phyloP scores from a whole-genome alignment of 2,888 invertebrate species.

The Agrochola macilenta region DNA sequence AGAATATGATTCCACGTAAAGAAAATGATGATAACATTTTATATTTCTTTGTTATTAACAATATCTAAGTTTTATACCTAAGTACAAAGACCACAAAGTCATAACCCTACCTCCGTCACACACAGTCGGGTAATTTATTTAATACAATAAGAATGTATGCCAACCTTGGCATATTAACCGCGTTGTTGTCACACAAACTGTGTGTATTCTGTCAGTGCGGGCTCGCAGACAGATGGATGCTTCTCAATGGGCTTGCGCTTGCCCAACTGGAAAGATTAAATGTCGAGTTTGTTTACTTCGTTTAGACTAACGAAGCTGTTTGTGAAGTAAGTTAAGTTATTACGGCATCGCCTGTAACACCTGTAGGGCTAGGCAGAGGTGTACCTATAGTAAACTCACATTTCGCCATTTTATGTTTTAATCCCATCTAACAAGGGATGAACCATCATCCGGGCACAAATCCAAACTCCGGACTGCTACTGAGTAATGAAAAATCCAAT shows the following conservation, averaged over 20 bases:
- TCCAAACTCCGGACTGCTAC: no score
- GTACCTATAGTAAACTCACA: neutral
- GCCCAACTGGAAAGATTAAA: slow-evolving; percentile 30
- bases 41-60: no score
- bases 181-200: slow-evolving; percentile 4
- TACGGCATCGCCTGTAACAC: neutral
- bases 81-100: neutral
- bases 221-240: no score
- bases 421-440: neutral
- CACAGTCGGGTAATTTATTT: slow-evolving; percentile 10
- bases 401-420: neutral
- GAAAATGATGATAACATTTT: neutral
- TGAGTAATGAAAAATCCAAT: neutral
- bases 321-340: slow-evolving; percentile 11
- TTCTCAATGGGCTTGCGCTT: slow-evolving; percentile 18
- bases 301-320: neutral
- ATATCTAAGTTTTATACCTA: no score
- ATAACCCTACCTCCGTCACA: neutral
- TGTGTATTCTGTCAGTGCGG: neutral
- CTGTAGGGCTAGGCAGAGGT: neutral
- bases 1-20: neutral
- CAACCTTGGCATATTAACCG: slow-evolving; percentile 32
- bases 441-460: neutral
- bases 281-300: slow-evolving; percentile 18
- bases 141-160: neutral